Evolutionary conservation across 2,113 vertebrate genomes (phyloP).

Genomic region (Microtus ochrogaster): DNA sequence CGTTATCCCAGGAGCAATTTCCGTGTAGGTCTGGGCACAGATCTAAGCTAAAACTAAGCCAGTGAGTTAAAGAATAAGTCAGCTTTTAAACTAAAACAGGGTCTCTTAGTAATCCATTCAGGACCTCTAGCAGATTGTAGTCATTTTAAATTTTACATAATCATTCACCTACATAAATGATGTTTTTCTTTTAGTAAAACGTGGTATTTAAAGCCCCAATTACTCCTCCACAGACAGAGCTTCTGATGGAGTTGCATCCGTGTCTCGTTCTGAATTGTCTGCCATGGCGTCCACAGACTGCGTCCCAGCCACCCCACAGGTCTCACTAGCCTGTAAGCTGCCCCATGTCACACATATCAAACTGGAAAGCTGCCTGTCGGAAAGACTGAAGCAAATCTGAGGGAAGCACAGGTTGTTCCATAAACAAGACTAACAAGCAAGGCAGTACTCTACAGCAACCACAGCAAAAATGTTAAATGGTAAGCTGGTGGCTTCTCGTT

Average conservation of each 20-base stretch:
- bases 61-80: background rate
- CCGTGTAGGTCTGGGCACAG: background rate
- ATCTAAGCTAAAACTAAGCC: background rate
- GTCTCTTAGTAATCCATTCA: background rate
- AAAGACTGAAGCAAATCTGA: background rate
- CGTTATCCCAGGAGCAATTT: background rate
- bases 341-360: slow-evolving; percentile 46
- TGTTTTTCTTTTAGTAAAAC: background rate
- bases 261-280: background rate
- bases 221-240: background rate
- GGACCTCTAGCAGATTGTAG: background rate
- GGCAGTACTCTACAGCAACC: slow-evolving; percentile 40
- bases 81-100: background rate
- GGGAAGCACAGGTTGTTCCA: slow-evolving; percentile 3
- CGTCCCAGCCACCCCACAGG: slow-evolving; percentile 51
- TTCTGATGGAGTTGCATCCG: background rate
- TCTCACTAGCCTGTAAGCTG: slow-evolving; percentile 62
- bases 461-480: background rate
- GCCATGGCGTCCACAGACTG: slow-evolving; percentile 24
- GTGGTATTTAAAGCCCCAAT: background rate
- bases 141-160: slow-evolving; percentile 14
- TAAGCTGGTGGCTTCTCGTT: slow-evolving; percentile 24
- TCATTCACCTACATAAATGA: background rate
- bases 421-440: slow-evolving; percentile 21
- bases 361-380: slow-evolving; percentile 6